Conservation (phyloP, 1,140 invertebrate species). For the Spodoptera frugiperda region DNA sequence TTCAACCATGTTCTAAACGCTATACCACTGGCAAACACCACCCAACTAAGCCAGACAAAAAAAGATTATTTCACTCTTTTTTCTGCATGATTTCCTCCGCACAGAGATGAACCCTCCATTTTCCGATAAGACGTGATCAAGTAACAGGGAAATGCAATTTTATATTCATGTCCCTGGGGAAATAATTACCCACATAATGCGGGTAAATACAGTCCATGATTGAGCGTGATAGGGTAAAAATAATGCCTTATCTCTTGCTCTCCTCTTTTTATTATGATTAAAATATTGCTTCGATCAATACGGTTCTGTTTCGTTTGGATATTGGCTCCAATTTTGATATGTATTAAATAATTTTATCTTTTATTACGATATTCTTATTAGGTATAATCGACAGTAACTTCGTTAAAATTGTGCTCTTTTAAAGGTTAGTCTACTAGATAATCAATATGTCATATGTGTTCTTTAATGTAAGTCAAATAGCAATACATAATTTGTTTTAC, state of each 20-base stretch:
- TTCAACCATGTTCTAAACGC: too few species aligned
- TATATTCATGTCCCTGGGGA: constrained; percentile 14
- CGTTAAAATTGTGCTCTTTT: too few species aligned
- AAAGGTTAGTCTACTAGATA: too few species aligned
- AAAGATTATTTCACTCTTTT: not conserved
- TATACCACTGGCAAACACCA: not conserved
- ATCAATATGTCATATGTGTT: too few species aligned
- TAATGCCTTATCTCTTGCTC: not conserved
- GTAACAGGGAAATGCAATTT: constrained; percentile 25
- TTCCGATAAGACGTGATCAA: constrained; percentile 26
- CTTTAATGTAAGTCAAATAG: too few species aligned
- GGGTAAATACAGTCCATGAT: not conserved
- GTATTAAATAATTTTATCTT: too few species aligned
- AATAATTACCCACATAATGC: constrained; percentile 35
- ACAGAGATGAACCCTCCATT: constrained; percentile 7
- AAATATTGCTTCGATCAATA: not conserved
- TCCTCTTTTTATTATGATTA: not conserved
- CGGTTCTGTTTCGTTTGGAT: not conserved
- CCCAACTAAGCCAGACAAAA: not conserved
- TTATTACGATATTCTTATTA: too few species aligned
- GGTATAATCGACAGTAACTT: too few species aligned
- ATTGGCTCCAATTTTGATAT: not conserved
- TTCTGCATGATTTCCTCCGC: constrained; percentile 9
- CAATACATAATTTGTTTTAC: too few species aligned
- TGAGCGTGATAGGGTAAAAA: not conserved